These are phyloP conservation scores for Drosophila formosana DNA, from an alignment of 2,888 invertebrate genomes.

Conservation along the genomic window DNA sequence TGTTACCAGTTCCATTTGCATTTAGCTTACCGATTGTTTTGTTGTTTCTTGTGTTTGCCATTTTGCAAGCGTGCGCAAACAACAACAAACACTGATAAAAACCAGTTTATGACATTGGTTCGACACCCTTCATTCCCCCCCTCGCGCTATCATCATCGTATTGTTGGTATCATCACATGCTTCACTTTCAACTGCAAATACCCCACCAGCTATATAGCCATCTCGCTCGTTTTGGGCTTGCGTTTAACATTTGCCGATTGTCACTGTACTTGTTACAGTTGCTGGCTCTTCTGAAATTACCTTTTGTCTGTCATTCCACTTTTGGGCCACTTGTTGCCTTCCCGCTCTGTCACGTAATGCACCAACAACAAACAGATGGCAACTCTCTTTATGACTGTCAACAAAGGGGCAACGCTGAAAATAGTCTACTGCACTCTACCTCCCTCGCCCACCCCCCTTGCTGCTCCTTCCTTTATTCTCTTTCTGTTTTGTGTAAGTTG, in stretches of 20 bases:
- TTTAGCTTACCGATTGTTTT: constrained; percentile 29
- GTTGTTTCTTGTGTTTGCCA: constrained; percentile 35
- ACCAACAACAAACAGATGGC: constrained; percentile 5
- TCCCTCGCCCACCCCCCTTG: too few relatives aligned
- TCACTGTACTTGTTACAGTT: constrained; percentile 1
- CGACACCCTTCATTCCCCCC: not conserved
- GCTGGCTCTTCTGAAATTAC: not conserved
- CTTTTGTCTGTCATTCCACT: constrained; percentile 6
- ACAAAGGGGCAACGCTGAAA: constrained; percentile 10
- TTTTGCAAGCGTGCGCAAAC: constrained; percentile 48
- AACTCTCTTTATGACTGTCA: constrained; percentile 8
- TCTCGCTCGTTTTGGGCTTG: not conserved
- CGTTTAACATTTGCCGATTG: not conserved
- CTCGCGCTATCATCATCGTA: not conserved
- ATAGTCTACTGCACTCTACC: not conserved
- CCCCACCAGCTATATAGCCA: too few relatives aligned
- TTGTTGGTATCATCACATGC: constrained; percentile 18
- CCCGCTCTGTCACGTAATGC: constrained; percentile 10
- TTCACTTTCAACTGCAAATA: constrained; percentile 11
- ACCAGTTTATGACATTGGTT: constrained; percentile 58
- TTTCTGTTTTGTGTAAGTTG: not conserved
- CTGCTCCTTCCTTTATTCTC: not conserved
- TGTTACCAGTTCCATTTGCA: constrained; percentile 45
- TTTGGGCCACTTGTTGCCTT: constrained; percentile 21
- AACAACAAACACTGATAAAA: constrained; percentile 42